Conservation (phyloP, 2,113 vertebrate genomes). For the Ginglymostoma cirratum region DNA sequence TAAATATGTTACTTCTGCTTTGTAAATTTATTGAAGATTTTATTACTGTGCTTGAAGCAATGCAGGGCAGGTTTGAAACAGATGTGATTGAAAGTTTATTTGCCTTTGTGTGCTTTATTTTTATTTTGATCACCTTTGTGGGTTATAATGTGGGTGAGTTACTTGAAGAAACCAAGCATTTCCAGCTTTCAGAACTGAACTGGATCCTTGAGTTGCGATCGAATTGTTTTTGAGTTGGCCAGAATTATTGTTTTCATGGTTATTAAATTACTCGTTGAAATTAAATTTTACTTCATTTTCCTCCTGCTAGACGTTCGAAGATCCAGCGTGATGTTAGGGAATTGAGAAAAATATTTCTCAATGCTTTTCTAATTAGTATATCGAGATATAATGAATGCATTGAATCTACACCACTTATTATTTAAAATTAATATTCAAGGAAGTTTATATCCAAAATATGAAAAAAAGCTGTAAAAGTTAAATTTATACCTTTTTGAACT, state of each 20-base stretch:
- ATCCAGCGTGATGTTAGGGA: background rate
- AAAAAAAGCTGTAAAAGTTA: background rate
- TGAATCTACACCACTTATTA: background rate
- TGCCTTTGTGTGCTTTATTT: background rate
- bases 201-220: background rate
- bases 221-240: background rate
- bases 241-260: background rate
- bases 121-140: background rate
- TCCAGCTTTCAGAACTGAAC: background rate
- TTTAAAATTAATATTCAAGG: background rate
- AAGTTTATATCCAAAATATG: background rate
- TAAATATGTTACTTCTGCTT: background rate
- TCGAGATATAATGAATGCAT: background rate
- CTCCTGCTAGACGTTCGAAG: background rate
- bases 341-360: background rate
- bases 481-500: background rate
- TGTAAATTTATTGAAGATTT: background rate
- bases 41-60: background rate
- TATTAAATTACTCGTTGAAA: background rate
- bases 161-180: background rate
- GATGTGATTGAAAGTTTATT: background rate
- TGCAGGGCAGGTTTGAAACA: background rate
- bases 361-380: background rate
- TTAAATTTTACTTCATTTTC: background rate
- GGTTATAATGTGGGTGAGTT: background rate